Conservation (phyloP, 2,113 vertebrate genomes). For the Glaucomys volans region DNA sequence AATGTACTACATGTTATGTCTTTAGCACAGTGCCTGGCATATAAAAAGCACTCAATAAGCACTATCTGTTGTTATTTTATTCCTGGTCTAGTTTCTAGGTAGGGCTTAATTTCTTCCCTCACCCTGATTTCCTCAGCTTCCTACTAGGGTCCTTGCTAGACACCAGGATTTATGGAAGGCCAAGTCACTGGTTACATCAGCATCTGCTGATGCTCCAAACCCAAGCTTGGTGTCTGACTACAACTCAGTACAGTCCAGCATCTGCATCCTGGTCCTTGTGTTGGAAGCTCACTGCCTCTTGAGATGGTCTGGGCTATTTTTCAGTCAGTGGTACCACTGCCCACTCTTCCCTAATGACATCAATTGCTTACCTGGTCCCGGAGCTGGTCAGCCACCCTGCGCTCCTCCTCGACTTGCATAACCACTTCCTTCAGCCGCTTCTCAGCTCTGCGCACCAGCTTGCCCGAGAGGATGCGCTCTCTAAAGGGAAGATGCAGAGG, state of each 20-base stretch:
- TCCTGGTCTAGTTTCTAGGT: not conserved
- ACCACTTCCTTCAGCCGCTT: conserved; percentile 95
- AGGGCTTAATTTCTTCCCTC: not conserved
- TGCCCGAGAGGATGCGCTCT: conserved; percentile 92
- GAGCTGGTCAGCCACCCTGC: conserved; percentile 93
- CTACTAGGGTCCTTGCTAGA: not conserved
- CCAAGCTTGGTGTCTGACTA: not conserved
- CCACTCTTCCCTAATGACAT: fast-evolving
- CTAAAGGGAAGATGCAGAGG: conserved; percentile 74
- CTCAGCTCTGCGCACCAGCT: conserved; percentile 92
- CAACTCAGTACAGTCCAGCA: fast-evolving
- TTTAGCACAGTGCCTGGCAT: not conserved
- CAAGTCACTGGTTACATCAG: not conserved
- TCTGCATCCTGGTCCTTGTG: fast-evolving
- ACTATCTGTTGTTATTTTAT: not conserved
- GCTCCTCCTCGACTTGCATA: conserved; percentile 95
- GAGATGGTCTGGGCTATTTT: fast-evolving
- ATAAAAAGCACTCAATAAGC: not conserved
- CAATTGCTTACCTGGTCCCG: conserved; percentile 90
- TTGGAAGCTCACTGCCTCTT: not conserved
- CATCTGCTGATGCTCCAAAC: fast-evolving
- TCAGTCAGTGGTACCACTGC: no score
- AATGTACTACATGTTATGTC: not conserved
- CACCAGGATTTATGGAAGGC: not conserved
- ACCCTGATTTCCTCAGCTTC: not conserved